Evolutionary conservation across 2,113 vertebrate species (phyloP).

Genomic region (Pampusana beccarii): DNA sequence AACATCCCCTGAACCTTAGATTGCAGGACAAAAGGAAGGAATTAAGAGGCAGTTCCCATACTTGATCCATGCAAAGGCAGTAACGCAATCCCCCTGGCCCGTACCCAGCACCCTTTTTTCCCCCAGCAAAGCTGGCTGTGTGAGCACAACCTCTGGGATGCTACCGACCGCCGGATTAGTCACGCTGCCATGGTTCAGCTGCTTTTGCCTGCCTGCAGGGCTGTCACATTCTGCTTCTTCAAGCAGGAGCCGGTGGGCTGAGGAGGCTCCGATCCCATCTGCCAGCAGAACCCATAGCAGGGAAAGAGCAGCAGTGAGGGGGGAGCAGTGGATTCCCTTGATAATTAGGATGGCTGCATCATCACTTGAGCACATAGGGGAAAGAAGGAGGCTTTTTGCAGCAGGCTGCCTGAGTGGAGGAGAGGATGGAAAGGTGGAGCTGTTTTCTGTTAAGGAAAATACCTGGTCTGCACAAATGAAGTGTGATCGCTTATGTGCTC

Average conservation of each 20-base stretch:
- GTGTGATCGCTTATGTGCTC: rapidly evolving
- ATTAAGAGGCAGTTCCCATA: not conserved
- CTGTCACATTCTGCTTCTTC: constrained; percentile 68
- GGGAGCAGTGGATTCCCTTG: constrained; percentile 13
- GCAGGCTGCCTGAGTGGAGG: not conserved
- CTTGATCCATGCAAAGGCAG: not conserved
- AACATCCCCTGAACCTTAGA: not conserved
- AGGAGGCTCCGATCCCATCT: constrained; percentile 59
- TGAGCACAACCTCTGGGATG: constrained; percentile 15
- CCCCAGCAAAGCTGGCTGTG: not conserved
- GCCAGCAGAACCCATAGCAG: constrained; percentile 39
- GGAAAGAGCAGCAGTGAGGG: constrained; percentile 57
- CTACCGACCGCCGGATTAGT: not conserved
- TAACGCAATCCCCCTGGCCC: not conserved
- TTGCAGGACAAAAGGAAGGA: not conserved
- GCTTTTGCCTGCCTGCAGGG: constrained; percentile 49
- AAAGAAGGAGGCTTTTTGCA: not conserved
- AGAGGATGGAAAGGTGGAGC: not conserved
- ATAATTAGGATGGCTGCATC: constrained; percentile 53
- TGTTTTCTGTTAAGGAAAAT: not conserved
- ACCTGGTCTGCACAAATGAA: not conserved
- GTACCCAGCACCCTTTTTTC: not conserved
- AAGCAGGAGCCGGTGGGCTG: constrained; percentile 68
- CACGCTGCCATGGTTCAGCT: not conserved
- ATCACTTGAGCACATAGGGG: constrained; percentile 41